Percentiles rank a stretch among this genome's conserved stretches.
Evolutionary conservation across 2,797 vertebrate genomes (phyloP).

Genomic region (Micropoecilia bifurca): DNA sequence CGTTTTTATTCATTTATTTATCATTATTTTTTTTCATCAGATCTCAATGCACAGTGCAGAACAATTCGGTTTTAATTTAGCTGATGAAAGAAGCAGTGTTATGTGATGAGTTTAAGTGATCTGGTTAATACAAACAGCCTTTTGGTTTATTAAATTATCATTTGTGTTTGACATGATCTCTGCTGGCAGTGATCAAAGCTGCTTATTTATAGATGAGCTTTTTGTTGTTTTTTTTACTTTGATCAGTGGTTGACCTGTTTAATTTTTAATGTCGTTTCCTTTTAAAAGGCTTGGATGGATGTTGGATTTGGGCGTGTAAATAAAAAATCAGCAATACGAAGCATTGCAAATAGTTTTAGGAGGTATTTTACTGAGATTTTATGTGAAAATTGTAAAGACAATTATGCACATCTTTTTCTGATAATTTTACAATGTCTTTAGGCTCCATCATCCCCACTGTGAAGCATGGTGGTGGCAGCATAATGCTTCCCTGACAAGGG

Average conservation of each 20-base stretch:
- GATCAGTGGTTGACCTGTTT: constrained; percentile 29
- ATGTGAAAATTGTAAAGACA: background rate
- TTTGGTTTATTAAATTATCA: constrained; percentile 41
- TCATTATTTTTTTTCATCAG: background rate
- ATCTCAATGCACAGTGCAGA: background rate
- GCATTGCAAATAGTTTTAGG: background rate
- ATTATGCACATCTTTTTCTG: background rate
- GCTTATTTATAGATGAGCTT: constrained; percentile 28
- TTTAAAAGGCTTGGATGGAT: background rate
- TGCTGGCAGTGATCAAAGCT: constrained; percentile 25
- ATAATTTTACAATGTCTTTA: background rate
- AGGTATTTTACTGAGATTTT: background rate
- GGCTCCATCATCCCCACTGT: background rate
- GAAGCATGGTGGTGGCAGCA: background rate
- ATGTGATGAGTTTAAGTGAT: constrained; percentile 11
- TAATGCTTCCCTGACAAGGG: background rate
- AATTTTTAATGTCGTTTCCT: background rate
- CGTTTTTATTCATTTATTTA: background rate
- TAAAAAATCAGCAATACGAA: background rate
- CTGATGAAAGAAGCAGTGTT: background rate
- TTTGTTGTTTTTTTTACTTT: constrained; percentile 5
- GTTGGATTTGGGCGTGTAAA: background rate
- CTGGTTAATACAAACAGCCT: constrained; percentile 14
- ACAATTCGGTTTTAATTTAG: background rate
- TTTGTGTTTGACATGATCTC: constrained; percentile 30